Base-by-base conservation (phyloP, 2,888 invertebrate species). In the Platycheirus albimanus region DNA sequence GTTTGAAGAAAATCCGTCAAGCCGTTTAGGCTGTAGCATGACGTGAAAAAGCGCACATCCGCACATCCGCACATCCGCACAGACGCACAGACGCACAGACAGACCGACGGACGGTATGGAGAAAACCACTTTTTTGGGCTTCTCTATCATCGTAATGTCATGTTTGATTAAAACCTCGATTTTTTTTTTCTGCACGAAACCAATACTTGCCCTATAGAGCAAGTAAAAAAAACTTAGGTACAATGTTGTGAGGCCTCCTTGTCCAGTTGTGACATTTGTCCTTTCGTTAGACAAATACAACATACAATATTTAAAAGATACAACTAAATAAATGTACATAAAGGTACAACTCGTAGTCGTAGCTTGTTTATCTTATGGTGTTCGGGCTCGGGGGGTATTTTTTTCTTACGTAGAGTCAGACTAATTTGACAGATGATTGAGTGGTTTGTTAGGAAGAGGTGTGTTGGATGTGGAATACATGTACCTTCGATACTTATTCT, bases 271-370 rank as follows among this genome's bases (percentile, higher is more conserved):
- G 56, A 56, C 69, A 69, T 45, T 70, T 75, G 75, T 63, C 63
- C 63, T 47, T 61, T 54, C 7, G 47, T 24, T 10, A n/a, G 33
- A 51, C 66, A 63, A 67, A 77, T 77, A 67, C 66, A 10, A 61
- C 20, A 81, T 81, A 63, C 72, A 77, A 63, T 81, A 81, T 81
- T 81, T 17, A 72, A 52, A 67, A 72, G 47, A n/a, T 51, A 24
- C 24, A 33, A 51, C 24, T 38, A 54, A 56, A 52, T 20, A 33
- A 24, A 36, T 19, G 19, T 4, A 3, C 33, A 11, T 36, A 36
- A n/a, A n/a, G n/a, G n/a, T n/a, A n/a, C n/a, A n/a, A n/a, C 36
- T n/a, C 1, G 28, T 36, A 8, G 11, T 36, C 13, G 11, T 17
- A 33, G 19, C 1, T 11, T 38, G 13, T 8, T 54, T 19, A 36